Evolutionary conservation across 2,113 vertebrate genomes (phyloP).

Genomic region (Tenebrosternarchus preto): DNA sequence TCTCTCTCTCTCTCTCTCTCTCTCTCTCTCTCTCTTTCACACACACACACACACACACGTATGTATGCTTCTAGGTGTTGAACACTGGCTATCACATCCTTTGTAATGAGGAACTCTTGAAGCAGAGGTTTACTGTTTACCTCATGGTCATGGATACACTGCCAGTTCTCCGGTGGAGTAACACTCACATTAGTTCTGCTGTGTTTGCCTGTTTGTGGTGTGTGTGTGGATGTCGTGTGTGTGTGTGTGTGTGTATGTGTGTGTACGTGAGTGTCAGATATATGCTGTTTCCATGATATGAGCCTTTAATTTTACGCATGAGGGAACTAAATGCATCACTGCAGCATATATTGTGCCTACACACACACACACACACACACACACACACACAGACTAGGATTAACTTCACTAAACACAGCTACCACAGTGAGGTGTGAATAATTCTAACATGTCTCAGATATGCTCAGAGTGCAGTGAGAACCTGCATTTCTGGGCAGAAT

Average conservation of each 20-base stretch:
- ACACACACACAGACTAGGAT: slow-evolving; percentile 35
- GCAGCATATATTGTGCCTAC: slow-evolving; percentile 36
- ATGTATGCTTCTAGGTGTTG: not conserved
- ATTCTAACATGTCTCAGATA: slow-evolving; percentile 32
- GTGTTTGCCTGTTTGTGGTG: slow-evolving; percentile 18
- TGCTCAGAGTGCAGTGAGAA: slow-evolving; percentile 1
- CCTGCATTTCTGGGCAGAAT: slow-evolving; percentile 6
- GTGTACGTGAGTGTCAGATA: slow-evolving; percentile 28
- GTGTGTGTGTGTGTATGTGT: not conserved
- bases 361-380: slow-evolving; percentile 3
- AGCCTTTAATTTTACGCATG: slow-evolving; percentile 52
- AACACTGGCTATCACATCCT: slow-evolving; percentile 27
- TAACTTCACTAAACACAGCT: slow-evolving; percentile 24
- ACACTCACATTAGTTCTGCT: slow-evolving; percentile 41
- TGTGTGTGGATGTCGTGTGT: slow-evolving; percentile 2
- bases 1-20: too few relatives aligned
- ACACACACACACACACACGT: too few relatives aligned
- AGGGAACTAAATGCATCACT: slow-evolving; percentile 27
- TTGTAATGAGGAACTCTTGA: slow-evolving; percentile 35
- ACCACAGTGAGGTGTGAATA: slow-evolving; percentile 32
- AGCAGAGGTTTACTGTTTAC: slow-evolving; percentile 37
- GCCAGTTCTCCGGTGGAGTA: slow-evolving; percentile 43
- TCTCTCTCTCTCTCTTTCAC: too few relatives aligned
- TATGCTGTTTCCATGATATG: slow-evolving; percentile 44
- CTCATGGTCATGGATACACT: slow-evolving; percentile 37